Percentiles rank a stretch among this genome's conserved stretches.
phyloP scores from a whole-genome alignment of 2,797 vertebrate genomes.

The Moxostoma hubbsi region DNA sequence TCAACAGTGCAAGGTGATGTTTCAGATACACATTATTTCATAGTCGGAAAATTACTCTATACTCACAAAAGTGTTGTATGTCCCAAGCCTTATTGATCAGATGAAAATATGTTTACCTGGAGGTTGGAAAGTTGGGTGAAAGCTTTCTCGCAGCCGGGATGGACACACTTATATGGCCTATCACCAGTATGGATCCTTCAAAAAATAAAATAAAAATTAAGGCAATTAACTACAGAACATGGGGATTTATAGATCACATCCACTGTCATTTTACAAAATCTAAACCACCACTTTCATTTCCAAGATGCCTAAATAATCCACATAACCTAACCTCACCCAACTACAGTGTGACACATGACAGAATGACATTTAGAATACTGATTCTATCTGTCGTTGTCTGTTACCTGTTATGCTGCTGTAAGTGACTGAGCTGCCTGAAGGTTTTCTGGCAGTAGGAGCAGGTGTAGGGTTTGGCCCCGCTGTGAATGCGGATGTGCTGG shows the following conservation, averaged over 20 bases:
- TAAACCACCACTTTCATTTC: neutral
- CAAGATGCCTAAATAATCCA: neutral
- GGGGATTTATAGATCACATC: neutral
- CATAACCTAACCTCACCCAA: too few relatives aligned
- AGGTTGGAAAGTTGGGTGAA: constrained; percentile 97
- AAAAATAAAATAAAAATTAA: constrained; percentile 32
- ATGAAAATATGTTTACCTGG: constrained; percentile 80
- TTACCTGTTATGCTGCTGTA: constrained; percentile 91
- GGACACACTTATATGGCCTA: constrained; percentile 95
- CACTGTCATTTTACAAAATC: neutral
- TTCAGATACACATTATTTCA: too few relatives aligned
- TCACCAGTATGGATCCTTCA: constrained; percentile 95
- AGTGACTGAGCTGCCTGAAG: constrained; percentile 90
- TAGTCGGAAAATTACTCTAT: too few relatives aligned
- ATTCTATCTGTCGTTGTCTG: constrained; percentile 37
- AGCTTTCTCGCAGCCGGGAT: constrained; percentile 97
- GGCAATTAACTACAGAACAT: neutral
- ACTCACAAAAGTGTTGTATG: too few relatives aligned
- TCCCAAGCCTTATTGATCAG: neutral
- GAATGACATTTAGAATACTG: neutral
- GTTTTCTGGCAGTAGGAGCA: constrained; percentile 90
- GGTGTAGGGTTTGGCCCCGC: constrained; percentile 87
- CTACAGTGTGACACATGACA: too few relatives aligned
- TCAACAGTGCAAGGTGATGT: too few relatives aligned
- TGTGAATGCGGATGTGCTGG: constrained; percentile 89